phyloP scores from a whole-genome alignment of 1,140 invertebrate species.

The Psix sp. region DNA sequence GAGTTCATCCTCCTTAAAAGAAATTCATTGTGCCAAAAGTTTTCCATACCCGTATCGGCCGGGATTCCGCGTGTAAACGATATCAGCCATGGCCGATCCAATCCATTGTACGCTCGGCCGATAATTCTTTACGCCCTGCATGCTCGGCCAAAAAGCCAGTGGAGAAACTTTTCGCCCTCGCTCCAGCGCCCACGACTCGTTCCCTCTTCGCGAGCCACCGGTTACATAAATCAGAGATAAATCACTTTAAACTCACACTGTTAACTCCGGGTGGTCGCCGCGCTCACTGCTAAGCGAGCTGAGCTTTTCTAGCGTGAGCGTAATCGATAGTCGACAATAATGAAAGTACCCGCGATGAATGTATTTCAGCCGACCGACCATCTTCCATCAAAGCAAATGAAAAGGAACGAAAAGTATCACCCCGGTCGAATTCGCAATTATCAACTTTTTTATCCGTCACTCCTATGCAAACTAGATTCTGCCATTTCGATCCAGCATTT shows the following conservation, averaged over 20 bases:
- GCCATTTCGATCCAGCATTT: neutral
- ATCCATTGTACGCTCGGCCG: slow-evolving; percentile 67
- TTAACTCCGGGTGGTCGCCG: slow-evolving; percentile 70
- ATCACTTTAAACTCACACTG: slow-evolving; percentile 75
- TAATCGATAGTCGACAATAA: slow-evolving; percentile 72
- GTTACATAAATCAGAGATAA: slow-evolving; percentile 76
- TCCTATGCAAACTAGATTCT: slow-evolving; percentile 4
- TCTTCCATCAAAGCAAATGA: slow-evolving; percentile 53
- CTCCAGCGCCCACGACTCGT: slow-evolving; percentile 48
- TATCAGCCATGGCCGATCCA: slow-evolving; percentile 64
- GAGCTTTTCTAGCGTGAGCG: slow-evolving; percentile 52
- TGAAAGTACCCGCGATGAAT: slow-evolving; percentile 63
- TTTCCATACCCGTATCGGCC: slow-evolving; percentile 54
- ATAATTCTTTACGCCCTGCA: slow-evolving; percentile 72
- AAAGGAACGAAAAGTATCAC: slow-evolving; percentile 32
- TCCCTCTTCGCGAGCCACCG: slow-evolving; percentile 54
- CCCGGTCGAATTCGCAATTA: slow-evolving; percentile 16
- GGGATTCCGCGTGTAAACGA: slow-evolving; percentile 71
- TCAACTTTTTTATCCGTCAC: slow-evolving; percentile 23
- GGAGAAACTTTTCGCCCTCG: slow-evolving; percentile 68
- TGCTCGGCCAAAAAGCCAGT: slow-evolving; percentile 66
- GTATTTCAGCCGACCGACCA: slow-evolving; percentile 39
- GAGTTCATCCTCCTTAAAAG: slow-evolving; percentile 45
- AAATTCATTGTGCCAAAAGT: slow-evolving; percentile 61
- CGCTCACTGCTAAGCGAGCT: slow-evolving; percentile 36